Evolutionary conservation across 2,113 vertebrate species (phyloP), one percentile per base, ranked within the genome.

Genomic region (Ceyx margarethae): DNA sequence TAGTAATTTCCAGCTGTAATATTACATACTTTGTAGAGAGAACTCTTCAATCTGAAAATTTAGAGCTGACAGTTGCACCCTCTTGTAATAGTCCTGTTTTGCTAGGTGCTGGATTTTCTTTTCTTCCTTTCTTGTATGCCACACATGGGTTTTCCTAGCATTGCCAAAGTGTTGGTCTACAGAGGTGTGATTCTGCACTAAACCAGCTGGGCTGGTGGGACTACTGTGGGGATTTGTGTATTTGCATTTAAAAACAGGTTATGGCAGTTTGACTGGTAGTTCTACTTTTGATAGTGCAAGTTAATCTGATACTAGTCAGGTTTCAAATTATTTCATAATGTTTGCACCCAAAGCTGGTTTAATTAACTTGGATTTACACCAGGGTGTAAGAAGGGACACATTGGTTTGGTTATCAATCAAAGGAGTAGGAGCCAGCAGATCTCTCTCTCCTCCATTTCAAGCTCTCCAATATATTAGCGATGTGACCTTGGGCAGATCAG

Each of bases 331-430:
- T 95, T 92, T 93, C 89, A 93, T 86, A 89, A 48, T 28, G 64
- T 95, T 90, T 84, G 80, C 71, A 82, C 58, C 81, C 67, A 85
- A 92, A 91, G 33, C 51, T 85, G 43, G 54, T 90, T 93, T 94
- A 94, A 95, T 85, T 95, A 94, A 92, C 53, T 95, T 94, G 87
- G 79, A 92, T 89, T 94, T 87, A 93, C 89, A 92, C 43, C 75
- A 93, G 75, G 45, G 20, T 0, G 0, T 92, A 87, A 85, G 68
- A 89, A 46, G 61, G 71, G 42, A 89, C 33, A 22, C 46, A 53
- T 89, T 0, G 0, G 51, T 92, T 91, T 95, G 65, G 72, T 81
- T 95, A 87, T 87, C 95, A 91, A 83, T 87, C 60, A 91, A 69
- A 92, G 43, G 15, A 92, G 26, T 42, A 74, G 75, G 68, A 91